A percentile compares a stretch with the other conserved stretches of the same genome.
phyloP scores from a whole-genome alignment of 2,888 invertebrate species.

The Pyrrhosoma nymphula region DNA sequence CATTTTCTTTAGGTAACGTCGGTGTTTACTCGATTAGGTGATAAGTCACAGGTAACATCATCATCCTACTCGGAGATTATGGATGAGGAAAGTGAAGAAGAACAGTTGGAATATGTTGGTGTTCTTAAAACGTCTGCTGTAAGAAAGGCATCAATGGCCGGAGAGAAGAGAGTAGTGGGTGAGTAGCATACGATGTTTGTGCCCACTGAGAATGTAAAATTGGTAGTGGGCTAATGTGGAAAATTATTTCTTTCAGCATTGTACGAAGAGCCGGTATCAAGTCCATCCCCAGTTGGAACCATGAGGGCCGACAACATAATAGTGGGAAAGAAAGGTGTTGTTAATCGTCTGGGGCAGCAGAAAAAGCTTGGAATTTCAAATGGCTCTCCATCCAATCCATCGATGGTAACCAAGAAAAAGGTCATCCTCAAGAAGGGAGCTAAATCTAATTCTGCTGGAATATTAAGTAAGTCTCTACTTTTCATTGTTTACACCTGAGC shows the following conservation, averaged over 20 bases:
- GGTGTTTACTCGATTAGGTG: constrained; percentile 77
- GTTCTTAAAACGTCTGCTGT: constrained; percentile 75
- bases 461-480: constrained; percentile 15
- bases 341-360: constrained; percentile 40
- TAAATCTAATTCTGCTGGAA: constrained; percentile 48
- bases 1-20: constrained; percentile 62
- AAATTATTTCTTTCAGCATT: not conserved
- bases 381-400: not conserved
- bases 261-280: not conserved
- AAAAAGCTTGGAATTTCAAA: constrained; percentile 9
- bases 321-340: constrained; percentile 20
- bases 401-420: constrained; percentile 26
- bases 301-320: constrained; percentile 46
- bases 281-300: constrained; percentile 9
- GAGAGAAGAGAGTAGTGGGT: constrained; percentile 31
- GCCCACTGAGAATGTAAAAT: not conserved
- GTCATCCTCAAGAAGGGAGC: not conserved
- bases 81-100: constrained; percentile 72
- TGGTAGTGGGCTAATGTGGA: not conserved
- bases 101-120: constrained; percentile 71
- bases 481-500: too few species aligned
- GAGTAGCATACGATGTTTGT: not conserved
- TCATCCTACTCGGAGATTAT: constrained; percentile 61
- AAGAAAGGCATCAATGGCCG: not conserved
- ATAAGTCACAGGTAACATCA: constrained; percentile 72